These are phyloP conservation scores for Microctonus brassicae DNA, from an alignment of 2,888 invertebrate genomes.

Conservation along the genomic window DNA sequence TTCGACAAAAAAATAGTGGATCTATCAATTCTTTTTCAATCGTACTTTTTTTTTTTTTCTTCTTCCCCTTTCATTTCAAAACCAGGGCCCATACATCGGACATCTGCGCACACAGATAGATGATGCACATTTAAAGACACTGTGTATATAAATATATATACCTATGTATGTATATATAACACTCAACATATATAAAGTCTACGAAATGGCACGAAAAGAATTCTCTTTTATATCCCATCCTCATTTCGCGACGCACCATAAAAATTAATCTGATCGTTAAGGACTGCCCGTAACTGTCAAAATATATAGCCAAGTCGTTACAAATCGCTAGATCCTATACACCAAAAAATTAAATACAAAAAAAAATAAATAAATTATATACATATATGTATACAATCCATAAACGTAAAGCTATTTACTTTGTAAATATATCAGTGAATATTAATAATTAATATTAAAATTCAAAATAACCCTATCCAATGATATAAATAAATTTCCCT, in stretches of 20 bases:
- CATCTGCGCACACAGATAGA: slow-evolving; percentile 9
- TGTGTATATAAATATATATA: too few relatives aligned
- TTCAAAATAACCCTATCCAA: background rate
- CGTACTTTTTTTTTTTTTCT: too few relatives aligned
- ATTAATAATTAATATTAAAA: slow-evolving; percentile 23
- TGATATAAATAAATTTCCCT: background rate
- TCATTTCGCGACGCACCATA: slow-evolving; percentile 58
- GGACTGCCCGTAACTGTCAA: slow-evolving; percentile 56
- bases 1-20: slow-evolving; percentile 1
- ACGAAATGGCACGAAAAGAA: slow-evolving; percentile 44
- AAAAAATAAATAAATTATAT: too few relatives aligned
- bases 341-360: slow-evolving; percentile 16
- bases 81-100: slow-evolving; percentile 23
- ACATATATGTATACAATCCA: too few relatives aligned
- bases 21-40: slow-evolving; percentile 26
- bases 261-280: slow-evolving; percentile 66
- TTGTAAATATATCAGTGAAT: background rate
- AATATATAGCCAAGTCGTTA: slow-evolving; percentile 56
- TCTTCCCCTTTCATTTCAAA: background rate
- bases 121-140: slow-evolving; percentile 29
- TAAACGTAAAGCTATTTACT: too few relatives aligned
- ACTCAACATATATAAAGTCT: slow-evolving; percentile 52
- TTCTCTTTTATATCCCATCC: slow-evolving; percentile 47
- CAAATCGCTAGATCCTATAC: slow-evolving; percentile 43
- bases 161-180: slow-evolving; percentile 35